Base-by-base conservation (phyloP, 1,140 invertebrate genomes). In the Acromyrmex charruanus region DNA sequence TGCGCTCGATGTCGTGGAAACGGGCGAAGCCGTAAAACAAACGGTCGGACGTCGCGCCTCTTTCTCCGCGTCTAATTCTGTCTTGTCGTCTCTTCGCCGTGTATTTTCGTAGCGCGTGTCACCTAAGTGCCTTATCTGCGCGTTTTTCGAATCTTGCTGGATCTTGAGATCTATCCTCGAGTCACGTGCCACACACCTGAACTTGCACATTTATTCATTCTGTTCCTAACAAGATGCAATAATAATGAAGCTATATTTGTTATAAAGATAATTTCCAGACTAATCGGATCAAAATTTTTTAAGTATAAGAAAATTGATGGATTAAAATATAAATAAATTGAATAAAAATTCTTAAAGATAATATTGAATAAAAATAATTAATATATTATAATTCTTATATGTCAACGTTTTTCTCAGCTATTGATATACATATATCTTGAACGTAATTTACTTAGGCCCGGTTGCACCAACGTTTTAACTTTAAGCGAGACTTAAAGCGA, bases 91-190 rank as follows among this genome's bases (percentile, higher is more conserved):
- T 35, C 86, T 90, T 90, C 59, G 74, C 31, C 81, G 82, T 91
- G 89, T 91, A 91, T 90, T 91, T 90, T 91, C 87, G 89, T 91
- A 91, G 66, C 89, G 66, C 87, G 89, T 90, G 89, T 91, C 89
- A 90, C 87, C 87, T 91, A 81, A 80, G 82, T 81, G 87, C 81
- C 89, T 90, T 88, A 90, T 90, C 86, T 77, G 65, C 61, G n/a
- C 58, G 31, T 49, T 89, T 68, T 77, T 58, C 61, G 31, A 49
- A n/a, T 51, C 39, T 44, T 18, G 35, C 21, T 71, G 21, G 21
- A 63, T 63, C 44, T 28, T 77, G n/a, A 74, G 44, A 31, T 49
- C 3, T 21, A 55, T 31, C 12, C 44, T 58, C 3, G 49, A 14
- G 39, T 25, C 55, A 84, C 35, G 53, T 74, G 55, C 10, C 12